Conservation (phyloP, 1,140 invertebrate species). For the Ceratina japonica region DNA sequence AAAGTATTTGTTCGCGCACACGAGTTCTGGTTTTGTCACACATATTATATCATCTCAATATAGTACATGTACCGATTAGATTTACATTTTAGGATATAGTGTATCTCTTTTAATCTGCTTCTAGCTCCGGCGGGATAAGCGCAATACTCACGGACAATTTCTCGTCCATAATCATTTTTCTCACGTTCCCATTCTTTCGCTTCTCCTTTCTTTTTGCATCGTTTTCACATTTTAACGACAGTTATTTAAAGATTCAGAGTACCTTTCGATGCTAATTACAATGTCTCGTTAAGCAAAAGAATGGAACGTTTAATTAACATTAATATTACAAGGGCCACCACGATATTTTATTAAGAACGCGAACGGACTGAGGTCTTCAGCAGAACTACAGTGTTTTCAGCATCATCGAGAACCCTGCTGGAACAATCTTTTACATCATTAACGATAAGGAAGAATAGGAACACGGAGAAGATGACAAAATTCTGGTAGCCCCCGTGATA, state of each 20-base stretch:
- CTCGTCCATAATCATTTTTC: neutral
- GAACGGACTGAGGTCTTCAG: neutral
- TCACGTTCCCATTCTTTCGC: constrained; percentile 22
- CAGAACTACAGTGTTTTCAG: neutral
- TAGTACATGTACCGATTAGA: constrained; percentile 17
- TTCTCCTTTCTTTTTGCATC: neutral
- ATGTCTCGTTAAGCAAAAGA: constrained; percentile 2
- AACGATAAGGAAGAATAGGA: too few species aligned
- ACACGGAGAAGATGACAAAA: neutral
- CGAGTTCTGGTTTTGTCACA: neutral
- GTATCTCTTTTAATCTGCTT: constrained; percentile 3
- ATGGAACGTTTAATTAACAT: neutral
- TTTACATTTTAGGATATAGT: constrained; percentile 16
- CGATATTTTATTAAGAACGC: neutral
- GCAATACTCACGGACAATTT: constrained; percentile 52
- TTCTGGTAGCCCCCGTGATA: neutral
- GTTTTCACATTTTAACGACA: neutral
- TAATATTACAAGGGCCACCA: neutral
- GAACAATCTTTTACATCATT: too few species aligned
- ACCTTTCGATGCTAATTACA: neutral
- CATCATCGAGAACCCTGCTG: neutral
- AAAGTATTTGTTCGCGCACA: constrained; percentile 15
- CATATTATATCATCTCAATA: neutral
- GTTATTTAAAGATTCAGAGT: constrained; percentile 3
- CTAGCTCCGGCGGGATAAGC: constrained; percentile 59